A percentile compares a stretch with the other conserved stretches of the same genome.
These are phyloP conservation scores for Thera obeliscata DNA, from an alignment of 2,888 invertebrate genomes.

Conservation along the genomic window DNA sequence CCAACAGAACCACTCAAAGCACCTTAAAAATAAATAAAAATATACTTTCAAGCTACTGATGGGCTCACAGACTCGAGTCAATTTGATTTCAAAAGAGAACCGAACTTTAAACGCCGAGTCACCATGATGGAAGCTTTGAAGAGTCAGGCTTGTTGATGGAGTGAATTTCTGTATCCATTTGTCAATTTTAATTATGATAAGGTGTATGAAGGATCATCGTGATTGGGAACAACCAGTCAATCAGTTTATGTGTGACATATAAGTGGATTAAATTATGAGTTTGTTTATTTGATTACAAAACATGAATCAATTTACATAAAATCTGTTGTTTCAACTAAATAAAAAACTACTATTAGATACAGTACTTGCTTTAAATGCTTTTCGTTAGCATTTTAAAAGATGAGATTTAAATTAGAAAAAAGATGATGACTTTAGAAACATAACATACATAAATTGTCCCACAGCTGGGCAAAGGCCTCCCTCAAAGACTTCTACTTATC, in stretches of 20 bases:
- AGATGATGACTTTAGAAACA: too few relatives aligned
- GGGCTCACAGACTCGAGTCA: slow-evolving; percentile 28
- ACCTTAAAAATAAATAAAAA: slow-evolving; percentile 21
- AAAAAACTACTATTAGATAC: too few relatives aligned
- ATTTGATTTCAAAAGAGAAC: slow-evolving; percentile 42
- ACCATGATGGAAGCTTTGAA: slow-evolving; percentile 56
- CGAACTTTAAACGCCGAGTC: slow-evolving; percentile 56
- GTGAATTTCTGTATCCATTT: slow-evolving; percentile 61
- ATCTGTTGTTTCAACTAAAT: too few relatives aligned
- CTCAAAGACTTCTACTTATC: too few relatives aligned
- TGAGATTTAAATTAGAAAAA: too few relatives aligned
- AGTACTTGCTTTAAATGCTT: too few relatives aligned
- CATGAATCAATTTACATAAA: too few relatives aligned
- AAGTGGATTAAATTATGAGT: not conserved
- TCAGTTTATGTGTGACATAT: slow-evolving; percentile 22
- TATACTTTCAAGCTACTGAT: slow-evolving; percentile 28
- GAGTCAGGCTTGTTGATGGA: slow-evolving; percentile 61
- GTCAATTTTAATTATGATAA: slow-evolving; percentile 68
- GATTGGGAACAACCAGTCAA: slow-evolving; percentile 29
- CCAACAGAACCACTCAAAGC: slow-evolving; percentile 18
- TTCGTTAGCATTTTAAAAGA: too few relatives aligned
- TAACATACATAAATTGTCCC: too few relatives aligned
- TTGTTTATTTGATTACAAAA: not conserved
- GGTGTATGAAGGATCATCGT: slow-evolving; percentile 50
- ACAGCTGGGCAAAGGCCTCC: too few relatives aligned